Base-by-base conservation (phyloP, 2,888 invertebrate species). In the Cistogaster globosa region DNA sequence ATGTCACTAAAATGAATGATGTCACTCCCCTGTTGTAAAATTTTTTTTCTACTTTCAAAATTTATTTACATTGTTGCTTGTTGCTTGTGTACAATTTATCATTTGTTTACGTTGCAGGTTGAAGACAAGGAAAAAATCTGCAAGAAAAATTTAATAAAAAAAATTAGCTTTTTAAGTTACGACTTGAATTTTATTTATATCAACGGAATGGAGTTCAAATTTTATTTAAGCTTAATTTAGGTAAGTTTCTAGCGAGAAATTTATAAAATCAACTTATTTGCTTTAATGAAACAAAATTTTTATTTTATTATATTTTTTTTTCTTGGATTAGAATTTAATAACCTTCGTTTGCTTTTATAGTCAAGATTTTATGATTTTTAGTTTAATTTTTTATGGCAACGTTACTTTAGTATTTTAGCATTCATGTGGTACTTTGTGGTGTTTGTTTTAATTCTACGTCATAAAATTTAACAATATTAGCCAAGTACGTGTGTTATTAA, bases 1-100 rank as follows among this genome's bases (percentile, higher is more conserved):
- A 82, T 82, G 82, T 78, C 78, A 71, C 68, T 75, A 20, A 65
- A 82, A 75, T 82, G 81, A 81, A 72, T 74, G 77, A 81, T 85
- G 74, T 77, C 84, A 81, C 51, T 81, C 74, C 77, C 63, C 81
- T 74, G 85, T 82, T 82, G 78, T 74, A 71, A 11, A 65, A n/a
- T n/a, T 75, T 48, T 45, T 69, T n/a, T 26, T 57, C 42, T 57
- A 2, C 67, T 60, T 26, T 9, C 9, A 45, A n/a, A 69, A 77
- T 74, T 68, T 77, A 74, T 77, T 84, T 74, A 81, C 81, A 65
- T 82, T 78, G 81, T 82, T 69, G 58, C 58, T 71, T 82, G 75
- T 82, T 81, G 75, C 63, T 62, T 20, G 36, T 8, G 51, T 75
- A 53, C 32, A 75, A 69, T 81, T 77, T 68, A 68, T 81, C 65